These are phyloP conservation scores for Chrysolina americana DNA, from an alignment of 2,888 invertebrate species.

Conservation along the genomic window DNA sequence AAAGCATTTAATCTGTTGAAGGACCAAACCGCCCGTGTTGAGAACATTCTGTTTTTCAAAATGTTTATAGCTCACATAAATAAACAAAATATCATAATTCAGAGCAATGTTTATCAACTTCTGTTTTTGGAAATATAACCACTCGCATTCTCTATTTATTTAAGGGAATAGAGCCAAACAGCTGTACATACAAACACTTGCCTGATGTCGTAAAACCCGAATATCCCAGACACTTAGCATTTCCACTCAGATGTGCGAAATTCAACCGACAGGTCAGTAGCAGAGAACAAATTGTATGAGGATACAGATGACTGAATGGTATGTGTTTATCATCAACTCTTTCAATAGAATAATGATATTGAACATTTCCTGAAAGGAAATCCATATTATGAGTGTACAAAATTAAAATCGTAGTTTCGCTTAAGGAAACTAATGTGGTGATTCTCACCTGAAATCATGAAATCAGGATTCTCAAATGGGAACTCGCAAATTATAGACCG, in stretches of 20 bases:
- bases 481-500: no score
- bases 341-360: no score
- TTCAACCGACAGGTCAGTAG: background rate
- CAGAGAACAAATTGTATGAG: background rate
- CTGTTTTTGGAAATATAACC: background rate
- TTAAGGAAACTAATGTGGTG: no score
- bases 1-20: no score
- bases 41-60: no score
- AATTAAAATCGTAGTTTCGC: no score
- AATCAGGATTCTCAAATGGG: no score
- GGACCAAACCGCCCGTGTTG: no score
- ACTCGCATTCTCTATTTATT: background rate
- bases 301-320: background rate
- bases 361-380: no score
- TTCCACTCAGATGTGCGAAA: background rate
- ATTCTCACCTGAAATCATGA: no score
- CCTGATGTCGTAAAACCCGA: background rate
- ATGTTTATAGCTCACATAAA: no score
- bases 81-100: background rate
- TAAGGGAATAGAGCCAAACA: background rate
- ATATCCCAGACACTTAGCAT: background rate
- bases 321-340: background rate
- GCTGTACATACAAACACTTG: constrained; percentile 14
- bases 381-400: no score
- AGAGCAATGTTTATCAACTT: background rate